A percentile compares a stretch with the other conserved stretches of the same genome.
These are phyloP conservation scores for Thripadectes ignobilis DNA, from an alignment of 2,797 vertebrate genomes.

Conservation along the genomic window DNA sequence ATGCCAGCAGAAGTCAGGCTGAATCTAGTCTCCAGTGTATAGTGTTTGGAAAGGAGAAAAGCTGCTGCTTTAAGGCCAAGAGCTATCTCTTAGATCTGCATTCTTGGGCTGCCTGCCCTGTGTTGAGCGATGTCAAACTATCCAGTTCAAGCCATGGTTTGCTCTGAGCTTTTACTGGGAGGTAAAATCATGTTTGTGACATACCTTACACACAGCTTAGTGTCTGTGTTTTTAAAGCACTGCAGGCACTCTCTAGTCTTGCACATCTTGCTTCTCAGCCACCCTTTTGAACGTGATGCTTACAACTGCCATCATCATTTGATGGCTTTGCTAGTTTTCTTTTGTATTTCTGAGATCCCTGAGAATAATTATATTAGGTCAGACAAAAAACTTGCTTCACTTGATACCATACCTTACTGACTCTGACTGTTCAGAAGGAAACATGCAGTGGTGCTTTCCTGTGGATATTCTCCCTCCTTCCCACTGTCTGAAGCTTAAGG, in stretches of 20 bases:
- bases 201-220: background rate
- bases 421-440: background rate
- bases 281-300: background rate
- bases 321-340: background rate
- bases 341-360: background rate
- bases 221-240: background rate
- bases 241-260: background rate
- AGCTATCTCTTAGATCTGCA: slow-evolving; percentile 37
- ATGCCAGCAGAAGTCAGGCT: background rate
- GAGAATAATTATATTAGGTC: background rate
- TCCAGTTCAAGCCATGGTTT: slow-evolving; percentile 23
- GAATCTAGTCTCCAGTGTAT: background rate
- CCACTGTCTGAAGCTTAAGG: background rate
- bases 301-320: background rate
- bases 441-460: background rate
- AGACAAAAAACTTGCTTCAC: background rate
- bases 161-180: slow-evolving; percentile 15
- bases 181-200: background rate
- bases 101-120: slow-evolving; percentile 17
- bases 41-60: slow-evolving; percentile 21
- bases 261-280: background rate
- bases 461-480: background rate
- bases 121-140: background rate
- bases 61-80: slow-evolving; percentile 31
- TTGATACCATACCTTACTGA: background rate